phyloP scores from a whole-genome alignment of 2,888 invertebrate genomes.

The Epicampocera succincta region DNA sequence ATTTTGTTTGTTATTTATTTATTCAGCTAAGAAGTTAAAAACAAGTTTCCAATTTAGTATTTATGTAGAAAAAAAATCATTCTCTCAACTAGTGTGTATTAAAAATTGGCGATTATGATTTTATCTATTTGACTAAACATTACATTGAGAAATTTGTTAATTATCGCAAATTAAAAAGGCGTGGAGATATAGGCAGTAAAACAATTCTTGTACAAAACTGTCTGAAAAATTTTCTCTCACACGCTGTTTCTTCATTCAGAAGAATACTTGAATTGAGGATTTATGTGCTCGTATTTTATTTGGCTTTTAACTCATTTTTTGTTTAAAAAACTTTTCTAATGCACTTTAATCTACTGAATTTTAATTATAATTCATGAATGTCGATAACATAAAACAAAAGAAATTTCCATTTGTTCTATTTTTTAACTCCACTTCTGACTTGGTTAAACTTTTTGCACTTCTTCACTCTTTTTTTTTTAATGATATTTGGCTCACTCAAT shows the following conservation, averaged over 20 bases:
- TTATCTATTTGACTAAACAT: constrained; percentile 33
- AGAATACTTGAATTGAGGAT: constrained; percentile 8
- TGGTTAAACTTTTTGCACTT: constrained; percentile 44
- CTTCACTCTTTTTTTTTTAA: constrained; percentile 22
- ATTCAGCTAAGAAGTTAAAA: constrained; percentile 38
- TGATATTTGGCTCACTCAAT: constrained; percentile 48
- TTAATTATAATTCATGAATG: constrained; percentile 26
- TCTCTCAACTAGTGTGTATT: constrained; percentile 26
- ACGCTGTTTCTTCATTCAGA: constrained; percentile 15
- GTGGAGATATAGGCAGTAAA: constrained; percentile 31
- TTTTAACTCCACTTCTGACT: constrained; percentile 43
- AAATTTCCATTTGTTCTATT: constrained; percentile 55
- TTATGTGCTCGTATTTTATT: not conserved
- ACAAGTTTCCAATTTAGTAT: constrained; percentile 55
- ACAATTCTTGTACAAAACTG: constrained; percentile 25
- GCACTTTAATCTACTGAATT: constrained; percentile 32
- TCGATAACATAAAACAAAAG: constrained; percentile 19
- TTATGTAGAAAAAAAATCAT: constrained; percentile 33
- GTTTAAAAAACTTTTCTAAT: constrained; percentile 20
- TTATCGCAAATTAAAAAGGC: constrained; percentile 48
- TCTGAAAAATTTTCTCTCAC: constrained; percentile 17
- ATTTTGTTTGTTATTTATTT: constrained; percentile 40
- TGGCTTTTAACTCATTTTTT: constrained; percentile 25
- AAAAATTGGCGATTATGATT: constrained; percentile 28
- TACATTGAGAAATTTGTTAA: constrained; percentile 22